A percentile compares a stretch with the other conserved stretches of the same genome.
Conservation (phyloP, 2,797 vertebrate genomes). For the Borostomias antarcticus region DNA sequence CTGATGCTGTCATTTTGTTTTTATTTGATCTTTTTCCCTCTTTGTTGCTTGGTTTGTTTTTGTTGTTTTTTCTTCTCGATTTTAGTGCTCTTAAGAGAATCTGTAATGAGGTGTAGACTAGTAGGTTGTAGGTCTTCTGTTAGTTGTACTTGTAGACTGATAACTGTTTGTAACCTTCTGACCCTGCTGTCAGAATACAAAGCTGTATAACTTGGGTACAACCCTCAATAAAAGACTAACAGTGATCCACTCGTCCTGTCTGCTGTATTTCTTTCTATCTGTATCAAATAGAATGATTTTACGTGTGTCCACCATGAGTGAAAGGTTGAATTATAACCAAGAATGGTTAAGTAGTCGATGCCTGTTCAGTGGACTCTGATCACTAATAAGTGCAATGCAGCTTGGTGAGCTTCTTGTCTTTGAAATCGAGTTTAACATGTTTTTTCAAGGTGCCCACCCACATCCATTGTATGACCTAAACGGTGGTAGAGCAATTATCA, state of each 20-base stretch:
- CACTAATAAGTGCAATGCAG: too few species aligned
- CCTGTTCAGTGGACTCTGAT: too few species aligned
- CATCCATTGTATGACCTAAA: too few species aligned
- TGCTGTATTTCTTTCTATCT: background rate
- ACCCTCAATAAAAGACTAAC: conserved; percentile 87
- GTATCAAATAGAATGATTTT: too few species aligned
- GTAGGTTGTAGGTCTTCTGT: conserved; percentile 81
- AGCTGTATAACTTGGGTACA: conserved; percentile 86
- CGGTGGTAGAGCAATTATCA: too few species aligned
- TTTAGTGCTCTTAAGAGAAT: conserved; percentile 83
- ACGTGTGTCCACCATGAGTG: too few species aligned
- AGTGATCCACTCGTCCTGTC: conserved; percentile 35
- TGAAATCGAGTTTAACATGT: too few species aligned
- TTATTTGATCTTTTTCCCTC: conserved; percentile 67
- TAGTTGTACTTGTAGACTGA: conserved; percentile 84
- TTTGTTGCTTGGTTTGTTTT: conserved; percentile 81
- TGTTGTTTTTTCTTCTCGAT: conserved; percentile 58
- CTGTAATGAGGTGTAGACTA: conserved; percentile 79
- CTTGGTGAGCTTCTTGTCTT: too few species aligned
- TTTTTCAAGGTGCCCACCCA: too few species aligned
- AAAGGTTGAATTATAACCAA: too few species aligned
- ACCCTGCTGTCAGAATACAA: conserved; percentile 77
- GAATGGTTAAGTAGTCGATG: too few species aligned
- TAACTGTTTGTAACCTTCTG: conserved; percentile 84
- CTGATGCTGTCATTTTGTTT: conserved; percentile 77